phyloP scores from a whole-genome alignment of 2,797 vertebrate genomes.

The Spizella passerina region DNA sequence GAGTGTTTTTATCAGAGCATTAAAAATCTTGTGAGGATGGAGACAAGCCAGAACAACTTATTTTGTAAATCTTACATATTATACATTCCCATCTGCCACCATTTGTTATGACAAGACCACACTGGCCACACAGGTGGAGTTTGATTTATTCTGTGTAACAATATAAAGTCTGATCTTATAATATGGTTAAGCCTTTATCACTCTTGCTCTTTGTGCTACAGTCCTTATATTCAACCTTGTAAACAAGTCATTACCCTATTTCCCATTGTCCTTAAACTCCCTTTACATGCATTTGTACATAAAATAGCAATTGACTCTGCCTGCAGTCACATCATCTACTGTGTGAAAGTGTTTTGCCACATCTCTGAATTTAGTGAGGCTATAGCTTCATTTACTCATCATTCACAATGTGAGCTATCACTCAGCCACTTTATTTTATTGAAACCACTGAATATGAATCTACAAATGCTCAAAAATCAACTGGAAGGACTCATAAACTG shows the following conservation, averaged over 20 bases:
- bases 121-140: neutral
- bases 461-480: neutral
- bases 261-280: neutral
- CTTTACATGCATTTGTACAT: neutral
- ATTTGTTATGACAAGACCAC: neutral
- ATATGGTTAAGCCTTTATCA: neutral
- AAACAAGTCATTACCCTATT: neutral
- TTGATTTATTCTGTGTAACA: neutral
- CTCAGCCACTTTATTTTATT: neutral
- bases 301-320: neutral
- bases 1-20: neutral
- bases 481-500: neutral
- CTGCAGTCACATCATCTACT: neutral
- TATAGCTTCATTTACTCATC: neutral
- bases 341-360: neutral
- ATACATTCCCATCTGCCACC: neutral
- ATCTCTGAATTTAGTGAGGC: neutral
- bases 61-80: neutral
- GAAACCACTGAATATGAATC: neutral
- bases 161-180: neutral
- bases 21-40: neutral
- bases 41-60: neutral
- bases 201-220: neutral
- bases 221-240: neutral
- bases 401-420: neutral